phyloP scores from a whole-genome alignment of 2,113 vertebrate genomes.

The Verasper variegatus region DNA sequence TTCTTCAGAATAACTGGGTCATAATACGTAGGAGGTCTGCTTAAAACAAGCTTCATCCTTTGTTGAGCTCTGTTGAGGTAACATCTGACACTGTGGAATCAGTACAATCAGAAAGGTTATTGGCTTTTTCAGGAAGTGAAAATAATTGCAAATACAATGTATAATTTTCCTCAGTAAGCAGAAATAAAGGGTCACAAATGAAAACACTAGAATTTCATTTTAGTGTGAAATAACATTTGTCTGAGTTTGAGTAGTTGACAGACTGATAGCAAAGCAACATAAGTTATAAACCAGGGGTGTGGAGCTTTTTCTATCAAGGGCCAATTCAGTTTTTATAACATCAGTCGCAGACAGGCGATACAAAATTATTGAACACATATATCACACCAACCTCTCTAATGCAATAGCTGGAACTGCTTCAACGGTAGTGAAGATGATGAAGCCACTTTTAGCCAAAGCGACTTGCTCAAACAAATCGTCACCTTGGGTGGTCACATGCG shows the following conservation, averaged over 20 bases:
- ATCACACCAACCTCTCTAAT: neutral
- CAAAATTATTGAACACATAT: neutral
- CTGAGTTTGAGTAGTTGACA: neutral
- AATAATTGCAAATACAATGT: too few relatives aligned
- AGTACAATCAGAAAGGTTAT: too few relatives aligned
- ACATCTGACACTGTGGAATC: too few relatives aligned
- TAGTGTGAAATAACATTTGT: neutral
- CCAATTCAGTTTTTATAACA: neutral
- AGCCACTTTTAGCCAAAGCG: neutral
- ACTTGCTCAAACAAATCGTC: neutral
- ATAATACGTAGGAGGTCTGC: too few relatives aligned
- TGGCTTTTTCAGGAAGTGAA: too few relatives aligned
- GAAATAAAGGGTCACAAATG: too few relatives aligned
- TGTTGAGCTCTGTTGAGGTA: too few relatives aligned
- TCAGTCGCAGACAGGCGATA: neutral
- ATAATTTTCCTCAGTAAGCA: too few relatives aligned
- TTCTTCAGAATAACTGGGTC: too few relatives aligned
- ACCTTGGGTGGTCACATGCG: neutral
- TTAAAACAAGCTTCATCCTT: too few relatives aligned
- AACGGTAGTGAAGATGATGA: neutral
- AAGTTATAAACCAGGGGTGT: neutral
- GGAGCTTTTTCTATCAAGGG: too few relatives aligned
- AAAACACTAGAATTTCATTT: neutral
- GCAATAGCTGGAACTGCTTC: neutral
- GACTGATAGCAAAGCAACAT: neutral